Conservation (phyloP, 64 coral and sea anemone species). For the Montipora efflorescens region DNA sequence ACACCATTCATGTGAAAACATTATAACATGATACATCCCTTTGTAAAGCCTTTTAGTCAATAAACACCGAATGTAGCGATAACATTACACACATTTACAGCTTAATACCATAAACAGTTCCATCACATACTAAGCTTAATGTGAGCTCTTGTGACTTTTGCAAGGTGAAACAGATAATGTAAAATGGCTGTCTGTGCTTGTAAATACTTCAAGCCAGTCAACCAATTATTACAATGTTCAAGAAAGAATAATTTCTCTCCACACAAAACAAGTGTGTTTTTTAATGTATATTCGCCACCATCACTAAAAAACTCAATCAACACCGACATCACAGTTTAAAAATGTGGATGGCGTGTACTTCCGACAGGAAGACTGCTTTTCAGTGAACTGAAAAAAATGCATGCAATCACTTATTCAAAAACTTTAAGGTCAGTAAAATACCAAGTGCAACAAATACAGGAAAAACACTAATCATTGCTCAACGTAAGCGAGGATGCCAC, state of each 20-base stretch:
- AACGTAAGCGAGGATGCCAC: neutral
- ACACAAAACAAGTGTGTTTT: neutral
- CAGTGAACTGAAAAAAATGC: neutral
- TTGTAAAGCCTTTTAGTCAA: neutral
- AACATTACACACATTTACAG: neutral
- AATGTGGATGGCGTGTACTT: neutral
- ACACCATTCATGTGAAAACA: neutral
- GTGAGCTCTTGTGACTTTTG: constrained; percentile 29
- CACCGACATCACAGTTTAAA: neutral
- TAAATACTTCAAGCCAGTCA: neutral
- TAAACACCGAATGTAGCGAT: neutral
- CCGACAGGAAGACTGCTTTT: neutral
- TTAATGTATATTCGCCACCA: neutral
- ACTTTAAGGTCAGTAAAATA: neutral
- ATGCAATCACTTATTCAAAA: neutral
- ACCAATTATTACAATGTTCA: neutral
- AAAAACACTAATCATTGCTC: neutral
- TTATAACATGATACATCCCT: neutral
- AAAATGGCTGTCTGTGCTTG: neutral
- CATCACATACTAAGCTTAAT: neutral
- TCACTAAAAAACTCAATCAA: neutral
- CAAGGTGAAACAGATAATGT: constrained; percentile 36
- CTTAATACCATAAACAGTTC: constrained; percentile 11
- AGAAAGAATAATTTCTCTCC: no score
- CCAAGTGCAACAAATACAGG: neutral